Percentiles rank a stretch among this genome's conserved stretches.
Conservation (phyloP, 37 sponge, comb jelly and placozoan genomes). For the Beroe forskalii region DNA sequence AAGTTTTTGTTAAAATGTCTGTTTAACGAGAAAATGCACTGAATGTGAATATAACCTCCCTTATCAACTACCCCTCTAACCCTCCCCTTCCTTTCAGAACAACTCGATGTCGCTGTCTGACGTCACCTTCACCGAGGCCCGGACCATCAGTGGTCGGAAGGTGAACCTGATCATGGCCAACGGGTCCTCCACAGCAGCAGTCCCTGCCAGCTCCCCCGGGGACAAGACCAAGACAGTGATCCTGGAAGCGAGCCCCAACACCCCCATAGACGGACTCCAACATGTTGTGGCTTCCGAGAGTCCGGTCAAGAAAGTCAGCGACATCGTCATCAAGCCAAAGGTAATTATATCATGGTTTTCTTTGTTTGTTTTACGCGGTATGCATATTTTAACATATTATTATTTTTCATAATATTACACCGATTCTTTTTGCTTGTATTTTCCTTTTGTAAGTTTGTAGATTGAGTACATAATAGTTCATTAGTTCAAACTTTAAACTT, state of each 20-base stretch:
- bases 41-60: too few relatives aligned
- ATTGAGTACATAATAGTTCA: too few relatives aligned
- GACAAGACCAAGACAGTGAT: not conserved
- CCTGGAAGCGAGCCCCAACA: not conserved
- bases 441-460: too few relatives aligned
- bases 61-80: too few relatives aligned
- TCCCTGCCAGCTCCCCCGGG: not conserved
- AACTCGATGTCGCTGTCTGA: constrained; percentile 36
- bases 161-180: constrained; percentile 37
- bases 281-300: constrained; percentile 11
- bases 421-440: too few relatives aligned
- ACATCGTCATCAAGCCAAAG: constrained; percentile 35
- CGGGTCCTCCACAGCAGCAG: not conserved
- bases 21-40: too few relatives aligned
- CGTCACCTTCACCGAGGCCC: constrained; percentile 59
- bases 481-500: too few relatives aligned
- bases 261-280: not conserved
- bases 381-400: too few relatives aligned
- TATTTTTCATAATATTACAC: too few relatives aligned
- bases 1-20: too few relatives aligned
- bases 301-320: not conserved
- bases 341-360: not conserved
- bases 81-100: constrained; percentile 53
- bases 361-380: too few relatives aligned
- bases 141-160: constrained; percentile 19